Base-by-base conservation (phyloP, 1,140 invertebrate species). In the Lethrus apterus region DNA sequence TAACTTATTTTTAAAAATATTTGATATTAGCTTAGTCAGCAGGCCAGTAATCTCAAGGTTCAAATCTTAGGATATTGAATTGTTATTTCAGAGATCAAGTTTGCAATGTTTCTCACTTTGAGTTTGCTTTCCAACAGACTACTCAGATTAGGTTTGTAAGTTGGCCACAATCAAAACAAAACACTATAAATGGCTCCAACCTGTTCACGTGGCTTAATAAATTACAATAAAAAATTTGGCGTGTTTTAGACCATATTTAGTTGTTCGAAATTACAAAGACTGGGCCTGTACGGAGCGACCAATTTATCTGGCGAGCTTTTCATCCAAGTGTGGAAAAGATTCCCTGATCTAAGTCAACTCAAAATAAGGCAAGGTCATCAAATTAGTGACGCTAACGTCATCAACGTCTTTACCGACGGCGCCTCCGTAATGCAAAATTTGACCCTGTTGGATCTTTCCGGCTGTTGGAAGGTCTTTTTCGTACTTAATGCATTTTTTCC, bases 271-370 rank as follows among this genome's bases (percentile, higher is more conserved):
- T 24, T 57, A 11, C 33, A 51, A 40, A 33, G 20, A 23, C 21
- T 57, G n/a, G 20, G 29, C 29, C 44, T 57, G 29, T 44, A 50
- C 14, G 34, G 38, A 8, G 52, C 51, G 13, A 36, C 23, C 2
- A 51, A 55, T 48, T 33, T 57, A n/a, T 30, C 38, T 3, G 35
- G 40, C 1, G 44, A 51, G 2, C 24, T 50, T 21, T 46, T 57
- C n/a, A 19, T 14, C 14, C 38, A 41, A 3, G 41, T 57, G 9
- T 50, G 44, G 49, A 15, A 17, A 34, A 31, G 45, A 21, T 33
- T 54, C 9, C 41, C 31, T 3, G 30, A 42, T 24, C 32, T 57
- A 21, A 48, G 47, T 9, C 10, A 23, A 29, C 24, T 57, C n/a
- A 50, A 40, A 29, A 42, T 56, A 31, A 49, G 40, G 17, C 31